Conservation (phyloP, 2,797 vertebrate genomes). For the Saguinus oedipus region DNA sequence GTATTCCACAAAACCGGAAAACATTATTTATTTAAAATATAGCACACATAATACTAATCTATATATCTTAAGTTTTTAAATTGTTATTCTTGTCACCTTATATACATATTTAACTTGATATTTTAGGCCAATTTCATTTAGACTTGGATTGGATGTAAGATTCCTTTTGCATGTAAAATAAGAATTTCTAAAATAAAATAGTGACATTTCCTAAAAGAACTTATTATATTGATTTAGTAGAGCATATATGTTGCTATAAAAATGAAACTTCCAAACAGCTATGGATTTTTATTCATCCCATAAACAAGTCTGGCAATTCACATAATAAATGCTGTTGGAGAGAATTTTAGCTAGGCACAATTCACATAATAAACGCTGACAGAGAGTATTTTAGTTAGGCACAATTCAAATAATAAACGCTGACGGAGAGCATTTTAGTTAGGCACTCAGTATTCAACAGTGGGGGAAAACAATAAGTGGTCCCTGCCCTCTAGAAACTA, state of each 20-base stretch:
- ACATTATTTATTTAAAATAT: constrained; percentile 21
- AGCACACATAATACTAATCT: background rate
- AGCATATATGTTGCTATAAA: constrained; percentile 33
- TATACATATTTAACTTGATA: background rate
- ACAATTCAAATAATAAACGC: background rate
- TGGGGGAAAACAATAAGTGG: background rate
- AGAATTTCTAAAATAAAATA: constrained; percentile 45
- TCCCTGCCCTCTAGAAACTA: background rate
- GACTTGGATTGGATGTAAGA: background rate
- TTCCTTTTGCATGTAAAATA: background rate
- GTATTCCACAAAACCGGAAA: constrained; percentile 38
- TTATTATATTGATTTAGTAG: background rate
- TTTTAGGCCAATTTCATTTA: constrained; percentile 29
- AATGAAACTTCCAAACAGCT: constrained; percentile 41
- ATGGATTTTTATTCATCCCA: background rate
- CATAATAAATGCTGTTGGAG: background rate
- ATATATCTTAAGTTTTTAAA: background rate
- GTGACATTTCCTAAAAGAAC: constrained; percentile 46
- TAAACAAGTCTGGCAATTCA: background rate
- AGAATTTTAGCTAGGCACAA: background rate
- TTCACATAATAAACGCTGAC: background rate
- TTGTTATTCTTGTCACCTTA: background rate
- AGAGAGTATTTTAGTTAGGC: background rate
- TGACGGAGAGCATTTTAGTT: background rate
- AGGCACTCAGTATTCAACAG: background rate